These are phyloP conservation scores for Calameuta pallipes DNA, from an alignment of 2,888 invertebrate species.

Conservation along the genomic window DNA sequence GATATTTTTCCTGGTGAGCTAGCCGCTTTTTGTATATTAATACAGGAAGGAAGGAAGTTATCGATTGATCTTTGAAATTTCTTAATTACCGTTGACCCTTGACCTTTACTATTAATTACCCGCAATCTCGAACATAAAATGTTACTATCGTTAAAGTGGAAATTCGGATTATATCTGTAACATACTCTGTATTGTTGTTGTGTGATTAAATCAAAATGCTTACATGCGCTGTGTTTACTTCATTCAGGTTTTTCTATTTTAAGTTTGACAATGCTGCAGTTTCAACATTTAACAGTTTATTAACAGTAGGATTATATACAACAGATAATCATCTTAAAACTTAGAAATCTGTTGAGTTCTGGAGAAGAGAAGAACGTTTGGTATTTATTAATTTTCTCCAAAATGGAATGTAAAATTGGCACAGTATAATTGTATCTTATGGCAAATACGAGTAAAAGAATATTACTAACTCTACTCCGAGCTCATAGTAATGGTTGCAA, in stretches of 20 bases:
- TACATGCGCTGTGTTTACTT: constrained; percentile 17
- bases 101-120: constrained; percentile 2
- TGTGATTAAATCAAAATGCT: constrained; percentile 62
- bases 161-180: constrained; percentile 62
- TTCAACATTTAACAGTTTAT: not conserved
- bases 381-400: not conserved
- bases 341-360: not conserved
- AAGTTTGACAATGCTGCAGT: not conserved
- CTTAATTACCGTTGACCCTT: not conserved
- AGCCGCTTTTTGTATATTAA: not conserved
- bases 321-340: not conserved
- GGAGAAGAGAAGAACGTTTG: not conserved
- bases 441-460: not conserved
- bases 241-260: not conserved
- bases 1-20: not conserved
- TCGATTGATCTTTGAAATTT: not conserved
- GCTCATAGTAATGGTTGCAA: not conserved
- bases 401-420: not conserved
- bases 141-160: constrained; percentile 58
- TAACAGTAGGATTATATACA: not conserved
- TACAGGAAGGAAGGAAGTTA: not conserved
- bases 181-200: constrained; percentile 65
- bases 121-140: constrained; percentile 34
- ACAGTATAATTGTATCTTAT: not conserved
- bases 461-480: not conserved